Evolutionary conservation across 35 echinoderm and acorn worm genomes (phyloP).

Genomic region (Anneissia japonica): DNA sequence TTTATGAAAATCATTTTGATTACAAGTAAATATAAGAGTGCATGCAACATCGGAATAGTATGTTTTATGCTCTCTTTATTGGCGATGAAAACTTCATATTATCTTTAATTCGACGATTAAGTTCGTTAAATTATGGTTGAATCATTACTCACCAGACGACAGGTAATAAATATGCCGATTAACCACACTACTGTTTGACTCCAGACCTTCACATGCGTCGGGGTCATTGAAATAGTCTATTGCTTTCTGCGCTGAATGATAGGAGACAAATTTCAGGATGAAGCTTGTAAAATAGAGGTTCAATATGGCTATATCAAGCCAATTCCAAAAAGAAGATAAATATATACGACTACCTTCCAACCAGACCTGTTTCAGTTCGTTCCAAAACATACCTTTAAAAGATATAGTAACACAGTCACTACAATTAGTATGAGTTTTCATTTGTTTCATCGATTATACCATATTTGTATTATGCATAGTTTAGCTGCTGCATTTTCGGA

Average conservation of each 20-base stretch:
- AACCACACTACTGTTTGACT: background rate
- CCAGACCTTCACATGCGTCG: background rate
- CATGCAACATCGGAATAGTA: no score
- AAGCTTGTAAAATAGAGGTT: conserved; percentile 77
- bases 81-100: no score
- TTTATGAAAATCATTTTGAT: no score
- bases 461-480: no score
- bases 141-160: conserved; percentile 21
- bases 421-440: no score
- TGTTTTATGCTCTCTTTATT: no score
- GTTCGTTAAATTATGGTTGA: no score
- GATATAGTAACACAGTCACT: no score
- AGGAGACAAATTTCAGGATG: conserved; percentile 35
- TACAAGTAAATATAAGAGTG: no score
- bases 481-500: no score
- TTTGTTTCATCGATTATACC: no score
- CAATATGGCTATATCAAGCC: conserved; percentile 90
- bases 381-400: conserved; percentile 82
- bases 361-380: conserved; percentile 90
- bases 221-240: conserved; percentile 42
- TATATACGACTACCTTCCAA: conserved; percentile 64
- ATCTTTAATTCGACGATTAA: no score
- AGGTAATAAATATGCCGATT: conserved; percentile 46
- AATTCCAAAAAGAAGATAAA: conserved; percentile 83
- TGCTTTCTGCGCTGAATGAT: conserved; percentile 3